Evolutionary conservation across 2,888 invertebrate genomes (phyloP).

Genomic region (Auanema freiburgensis): DNA sequence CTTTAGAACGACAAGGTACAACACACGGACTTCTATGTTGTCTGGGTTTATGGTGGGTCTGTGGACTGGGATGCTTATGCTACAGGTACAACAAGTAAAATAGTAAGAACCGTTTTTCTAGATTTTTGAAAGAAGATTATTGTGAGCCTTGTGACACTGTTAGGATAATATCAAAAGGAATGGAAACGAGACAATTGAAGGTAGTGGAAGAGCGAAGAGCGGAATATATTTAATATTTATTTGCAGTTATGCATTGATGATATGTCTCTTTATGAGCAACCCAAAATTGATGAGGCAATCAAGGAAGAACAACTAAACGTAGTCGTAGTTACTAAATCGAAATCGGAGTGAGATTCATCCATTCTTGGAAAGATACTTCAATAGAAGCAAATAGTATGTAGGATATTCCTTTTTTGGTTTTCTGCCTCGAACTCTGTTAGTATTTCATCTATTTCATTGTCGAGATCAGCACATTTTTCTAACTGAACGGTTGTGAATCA

Average conservation of each 20-base stretch:
- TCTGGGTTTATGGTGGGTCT: slow-evolving; percentile 26
- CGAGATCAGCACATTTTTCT: slow-evolving; percentile 85
- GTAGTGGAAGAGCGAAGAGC: not conserved
- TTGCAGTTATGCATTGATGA: slow-evolving; percentile 10
- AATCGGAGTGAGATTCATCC: no score
- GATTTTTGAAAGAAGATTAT: slow-evolving; percentile 10
- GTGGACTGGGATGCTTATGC: slow-evolving; percentile 21
- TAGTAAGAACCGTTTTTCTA: not conserved
- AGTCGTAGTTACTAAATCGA: not conserved
- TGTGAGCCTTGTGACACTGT: slow-evolving; percentile 10
- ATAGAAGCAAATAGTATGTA: slow-evolving; percentile 93
- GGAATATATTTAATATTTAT: not conserved
- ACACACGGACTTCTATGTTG: slow-evolving; percentile 19
- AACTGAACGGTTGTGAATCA: slow-evolving; percentile 71
- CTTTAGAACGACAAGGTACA: slow-evolving; percentile 14
- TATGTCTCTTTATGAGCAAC: slow-evolving; percentile 14
- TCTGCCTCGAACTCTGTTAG: slow-evolving; percentile 90
- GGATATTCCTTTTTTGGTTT: slow-evolving; percentile 74
- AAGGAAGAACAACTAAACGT: slow-evolving; percentile 14
- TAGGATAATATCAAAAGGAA: not conserved
- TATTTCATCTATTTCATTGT: slow-evolving; percentile 95
- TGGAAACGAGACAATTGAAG: slow-evolving; percentile 1
- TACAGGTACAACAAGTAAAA: no score
- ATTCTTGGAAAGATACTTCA: slow-evolving; percentile 64
- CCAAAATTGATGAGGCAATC: slow-evolving; percentile 12